These are phyloP conservation scores for Australoheros facetus DNA, from an alignment of 2,797 vertebrate species.

Conservation along the genomic window DNA sequence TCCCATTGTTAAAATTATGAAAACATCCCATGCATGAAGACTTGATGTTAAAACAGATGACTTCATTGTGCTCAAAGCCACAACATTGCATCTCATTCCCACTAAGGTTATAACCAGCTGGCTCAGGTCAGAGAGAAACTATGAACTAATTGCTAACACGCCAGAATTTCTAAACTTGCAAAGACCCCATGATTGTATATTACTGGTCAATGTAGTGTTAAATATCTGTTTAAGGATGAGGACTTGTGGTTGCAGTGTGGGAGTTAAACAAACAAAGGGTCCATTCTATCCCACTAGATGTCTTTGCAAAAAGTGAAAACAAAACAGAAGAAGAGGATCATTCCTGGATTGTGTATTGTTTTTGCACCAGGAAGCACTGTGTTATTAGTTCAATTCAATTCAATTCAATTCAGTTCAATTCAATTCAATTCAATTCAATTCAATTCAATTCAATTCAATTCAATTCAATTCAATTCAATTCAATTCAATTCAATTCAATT, in stretches of 20 bases:
- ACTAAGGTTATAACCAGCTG: constrained; percentile 8
- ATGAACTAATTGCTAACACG: background rate
- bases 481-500: too few relatives aligned
- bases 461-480: too few relatives aligned
- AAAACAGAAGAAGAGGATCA: background rate
- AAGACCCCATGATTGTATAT: background rate
- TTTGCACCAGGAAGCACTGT: background rate
- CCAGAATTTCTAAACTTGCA: background rate
- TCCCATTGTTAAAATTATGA: background rate
- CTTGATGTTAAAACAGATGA: constrained; percentile 41
- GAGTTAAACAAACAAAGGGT: background rate
- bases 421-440: too few relatives aligned
- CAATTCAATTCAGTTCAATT: too few relatives aligned
- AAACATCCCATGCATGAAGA: constrained; percentile 16
- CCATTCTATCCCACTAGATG: background rate
- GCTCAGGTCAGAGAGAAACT: background rate
- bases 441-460: too few relatives aligned
- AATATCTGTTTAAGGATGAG: background rate
- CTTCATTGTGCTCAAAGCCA: constrained; percentile 30
- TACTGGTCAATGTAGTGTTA: background rate
- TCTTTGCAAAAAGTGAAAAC: background rate
- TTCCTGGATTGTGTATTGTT: background rate
- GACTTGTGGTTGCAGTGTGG: background rate
- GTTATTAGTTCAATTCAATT: background rate
- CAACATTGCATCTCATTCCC: constrained; percentile 4